Evolutionary conservation across 2,113 vertebrate species (phyloP).

Genomic region (Setophaga coronata): DNA sequence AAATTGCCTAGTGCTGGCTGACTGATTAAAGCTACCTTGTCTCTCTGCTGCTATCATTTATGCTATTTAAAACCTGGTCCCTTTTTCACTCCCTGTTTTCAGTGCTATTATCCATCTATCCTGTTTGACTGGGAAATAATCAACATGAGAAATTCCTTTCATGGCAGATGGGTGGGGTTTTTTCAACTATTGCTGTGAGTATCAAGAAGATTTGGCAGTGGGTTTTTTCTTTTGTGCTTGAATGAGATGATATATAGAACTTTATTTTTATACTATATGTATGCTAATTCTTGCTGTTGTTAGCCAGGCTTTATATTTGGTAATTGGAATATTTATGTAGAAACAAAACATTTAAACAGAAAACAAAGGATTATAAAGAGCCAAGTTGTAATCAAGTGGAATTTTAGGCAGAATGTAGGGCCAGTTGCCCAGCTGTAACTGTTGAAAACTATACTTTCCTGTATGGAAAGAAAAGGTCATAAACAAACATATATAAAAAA

Average conservation of each 20-base stretch:
- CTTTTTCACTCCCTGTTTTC: not conserved
- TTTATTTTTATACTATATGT: not conserved
- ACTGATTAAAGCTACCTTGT: constrained; percentile 34
- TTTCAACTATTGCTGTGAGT: not conserved
- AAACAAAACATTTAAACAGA: not conserved
- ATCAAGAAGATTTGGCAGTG: not conserved
- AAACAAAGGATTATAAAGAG: not conserved
- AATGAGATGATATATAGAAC: not conserved
- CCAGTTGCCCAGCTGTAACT: not conserved
- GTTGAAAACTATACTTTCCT: not conserved
- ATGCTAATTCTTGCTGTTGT: not conserved
- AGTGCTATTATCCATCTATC: not conserved
- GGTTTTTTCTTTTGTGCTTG: not conserved
- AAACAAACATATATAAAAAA: not conserved
- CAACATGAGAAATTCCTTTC: constrained; percentile 8
- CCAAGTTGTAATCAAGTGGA: not conserved
- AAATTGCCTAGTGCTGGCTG: not conserved
- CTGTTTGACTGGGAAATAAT: constrained; percentile 2
- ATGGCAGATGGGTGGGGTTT: not conserved
- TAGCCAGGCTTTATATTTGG: not conserved
- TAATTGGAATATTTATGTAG: not conserved
- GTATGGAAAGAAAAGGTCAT: not conserved
- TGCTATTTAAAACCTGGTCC: constrained; percentile 1
- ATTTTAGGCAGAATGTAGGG: not conserved
- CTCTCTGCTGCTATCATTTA: not conserved